Evolutionary conservation across 2,888 invertebrate genomes (phyloP), one percentile per base, ranked within the genome.

Genomic region (Leptinotarsa haldemani): DNA sequence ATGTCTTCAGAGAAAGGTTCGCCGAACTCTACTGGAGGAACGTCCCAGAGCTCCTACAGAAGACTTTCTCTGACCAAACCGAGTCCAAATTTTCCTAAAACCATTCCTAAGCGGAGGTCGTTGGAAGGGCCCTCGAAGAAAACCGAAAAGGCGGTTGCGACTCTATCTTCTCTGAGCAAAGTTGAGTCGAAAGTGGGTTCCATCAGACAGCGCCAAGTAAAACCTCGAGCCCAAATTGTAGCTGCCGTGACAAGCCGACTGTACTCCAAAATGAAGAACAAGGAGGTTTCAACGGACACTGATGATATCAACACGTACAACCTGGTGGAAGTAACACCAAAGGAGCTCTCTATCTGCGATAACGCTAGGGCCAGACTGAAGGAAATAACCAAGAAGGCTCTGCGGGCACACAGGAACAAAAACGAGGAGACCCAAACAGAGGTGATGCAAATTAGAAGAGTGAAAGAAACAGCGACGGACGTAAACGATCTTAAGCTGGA

Each of bases 161-260:
- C 83, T 9, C 83, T 84, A 53, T 66, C 69, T 7, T 65, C 79
- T 65, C 77, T 79, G n/a, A 77, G 77, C 48, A 84, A 81, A 75
- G 75, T 82, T 20, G 83, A 82, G 75, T 73, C 84, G 15, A 84
- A 82, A 78, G 82, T 84, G 12, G 84, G 84, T 67, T 83, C 83
- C 20, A 82, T 79, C 25, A 81, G 82, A 56, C 85, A 81, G 76
- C 84, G 71, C 40, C 77, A 82, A 1, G 81, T 88, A 58, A 91
- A 91, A 83, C 85, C 86, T 3, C 87, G 93, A 81, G 91, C 93
- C 22, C 92, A 93, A 85, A 93, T 93, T 68, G 92, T 93, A 3
- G 92, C 93, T 4, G 92, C 93, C 0, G 93, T 93, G 3, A 93
- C 93, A 3, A 90, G 91, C 80, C 88, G 93, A 80, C 86, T 93